phyloP scores from a whole-genome alignment of 2,888 invertebrate species.

The Dolichopus griseipennis region DNA sequence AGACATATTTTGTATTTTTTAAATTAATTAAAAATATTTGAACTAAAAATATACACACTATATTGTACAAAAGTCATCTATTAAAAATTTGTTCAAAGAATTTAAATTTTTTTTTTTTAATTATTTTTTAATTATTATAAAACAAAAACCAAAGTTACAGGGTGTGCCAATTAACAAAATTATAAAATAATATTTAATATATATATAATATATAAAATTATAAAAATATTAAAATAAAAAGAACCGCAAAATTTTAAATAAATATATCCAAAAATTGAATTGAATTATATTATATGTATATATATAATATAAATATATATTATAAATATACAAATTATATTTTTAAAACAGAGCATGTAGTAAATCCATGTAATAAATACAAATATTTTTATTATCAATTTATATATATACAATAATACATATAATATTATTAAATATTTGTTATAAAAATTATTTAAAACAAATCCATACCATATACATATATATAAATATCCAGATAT shows the following conservation, averaged over 20 bases:
- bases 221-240: neutral
- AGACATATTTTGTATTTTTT: no score
- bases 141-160: neutral
- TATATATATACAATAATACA: neutral
- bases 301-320: neutral
- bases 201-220: neutral
- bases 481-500: no score
- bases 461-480: no score
- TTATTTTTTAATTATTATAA: neutral
- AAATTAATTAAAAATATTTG: no score
- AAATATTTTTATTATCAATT: neutral
- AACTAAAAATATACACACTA: no score
- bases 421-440: no score
- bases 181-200: neutral
- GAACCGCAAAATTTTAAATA: no score
- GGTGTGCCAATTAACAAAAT: constrained; percentile 4
- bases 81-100: no score
- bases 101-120: no score
- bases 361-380: neutral
- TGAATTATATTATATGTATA: neutral
- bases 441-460: no score
- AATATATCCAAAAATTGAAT: neutral
- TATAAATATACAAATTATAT: neutral
- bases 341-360: neutral
- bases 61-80: no score